These are phyloP conservation scores for Catamblyrhynchus diadema DNA, from an alignment of 2,797 vertebrate genomes.

Conservation along the genomic window DNA sequence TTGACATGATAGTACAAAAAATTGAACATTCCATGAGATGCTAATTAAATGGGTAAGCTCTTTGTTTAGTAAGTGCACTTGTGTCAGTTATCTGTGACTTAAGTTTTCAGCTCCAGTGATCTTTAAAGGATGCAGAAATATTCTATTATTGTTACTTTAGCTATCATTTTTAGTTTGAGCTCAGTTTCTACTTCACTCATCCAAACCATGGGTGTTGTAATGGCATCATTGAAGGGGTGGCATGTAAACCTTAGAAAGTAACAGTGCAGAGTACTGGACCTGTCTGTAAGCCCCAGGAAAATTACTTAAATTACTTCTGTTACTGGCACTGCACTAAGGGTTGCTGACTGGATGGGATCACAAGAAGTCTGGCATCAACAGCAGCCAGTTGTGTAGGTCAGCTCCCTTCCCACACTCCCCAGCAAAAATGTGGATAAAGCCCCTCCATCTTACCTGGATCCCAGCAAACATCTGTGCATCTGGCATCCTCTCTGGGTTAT, in stretches of 20 bases:
- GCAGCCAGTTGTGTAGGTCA: neutral
- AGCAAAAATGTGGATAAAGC: neutral
- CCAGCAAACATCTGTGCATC: neutral
- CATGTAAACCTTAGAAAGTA: neutral
- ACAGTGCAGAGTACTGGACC: neutral
- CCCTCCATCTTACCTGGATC: neutral
- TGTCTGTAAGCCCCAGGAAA: neutral
- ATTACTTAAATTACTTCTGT: fast-evolving
- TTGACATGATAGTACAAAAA: neutral
- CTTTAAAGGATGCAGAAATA: neutral
- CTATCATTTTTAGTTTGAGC: neutral
- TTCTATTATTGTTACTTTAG: neutral
- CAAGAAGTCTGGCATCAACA: neutral
- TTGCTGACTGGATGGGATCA: neutral
- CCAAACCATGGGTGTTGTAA: neutral
- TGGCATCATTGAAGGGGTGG: neutral
- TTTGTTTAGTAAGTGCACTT: neutral
- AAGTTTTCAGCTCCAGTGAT: neutral
- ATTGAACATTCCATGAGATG: neutral
- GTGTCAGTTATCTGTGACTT: neutral
- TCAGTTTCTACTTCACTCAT: neutral
- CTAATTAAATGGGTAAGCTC: neutral
- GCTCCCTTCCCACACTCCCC: neutral
- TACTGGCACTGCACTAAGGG: neutral
- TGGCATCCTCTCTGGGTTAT: neutral